Evolutionary conservation across 2,888 invertebrate genomes (phyloP).

Genomic region (Spialia ferax): DNA sequence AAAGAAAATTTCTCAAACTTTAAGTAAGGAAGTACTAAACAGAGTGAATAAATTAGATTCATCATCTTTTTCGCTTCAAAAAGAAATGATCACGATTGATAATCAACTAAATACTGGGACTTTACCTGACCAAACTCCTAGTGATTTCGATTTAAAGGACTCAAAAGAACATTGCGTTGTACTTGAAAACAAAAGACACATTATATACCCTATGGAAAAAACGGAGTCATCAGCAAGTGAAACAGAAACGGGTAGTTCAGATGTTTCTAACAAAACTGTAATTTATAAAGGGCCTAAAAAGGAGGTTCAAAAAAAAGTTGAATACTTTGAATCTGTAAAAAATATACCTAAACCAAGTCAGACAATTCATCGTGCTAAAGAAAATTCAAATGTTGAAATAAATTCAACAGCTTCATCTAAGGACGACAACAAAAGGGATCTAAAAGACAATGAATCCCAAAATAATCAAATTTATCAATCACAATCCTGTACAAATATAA

Average conservation of each 20-base stretch:
- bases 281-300: conserved; percentile 87
- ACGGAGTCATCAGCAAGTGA: conserved; percentile 87
- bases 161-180: conserved; percentile 37
- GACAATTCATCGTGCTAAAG: conserved; percentile 83
- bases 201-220: conserved; percentile 63
- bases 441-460: conserved; percentile 55
- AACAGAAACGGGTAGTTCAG: conserved; percentile 91
- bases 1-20: conserved; percentile 89
- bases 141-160: background rate
- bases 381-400: conserved; percentile 79
- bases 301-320: conserved; percentile 90
- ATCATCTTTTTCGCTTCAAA: conserved; percentile 46
- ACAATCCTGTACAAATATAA: conserved; percentile 91
- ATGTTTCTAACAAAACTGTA: conserved; percentile 90
- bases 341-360: conserved; percentile 78
- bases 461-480: conserved; percentile 82
- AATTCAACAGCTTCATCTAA: conserved; percentile 51
- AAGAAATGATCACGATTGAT: conserved; percentile 24
- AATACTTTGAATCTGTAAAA: conserved; percentile 92
- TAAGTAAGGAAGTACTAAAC: conserved; percentile 91
- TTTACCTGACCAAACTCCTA: background rate
- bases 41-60: conserved; percentile 84
- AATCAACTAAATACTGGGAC: conserved; percentile 38
- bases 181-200: conserved; percentile 73
- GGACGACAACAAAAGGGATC: conserved; percentile 40